Percentiles rank a stretch among this genome's conserved stretches.
Evolutionary conservation across 1,140 invertebrate species (phyloP).

Genomic region (Halesus radiatus): DNA sequence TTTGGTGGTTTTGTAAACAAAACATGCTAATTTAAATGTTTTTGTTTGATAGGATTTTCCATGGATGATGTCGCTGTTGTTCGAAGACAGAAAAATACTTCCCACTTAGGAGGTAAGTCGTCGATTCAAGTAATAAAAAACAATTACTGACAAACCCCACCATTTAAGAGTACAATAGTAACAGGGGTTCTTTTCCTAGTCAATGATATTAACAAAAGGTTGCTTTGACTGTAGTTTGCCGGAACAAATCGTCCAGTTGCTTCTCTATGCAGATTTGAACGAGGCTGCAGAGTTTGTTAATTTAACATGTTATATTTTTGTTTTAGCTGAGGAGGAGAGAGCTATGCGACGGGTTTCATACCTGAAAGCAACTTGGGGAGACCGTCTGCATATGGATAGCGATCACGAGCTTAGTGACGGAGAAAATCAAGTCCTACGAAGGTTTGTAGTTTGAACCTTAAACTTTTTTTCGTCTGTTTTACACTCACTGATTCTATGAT

Average conservation of each 20-base stretch:
- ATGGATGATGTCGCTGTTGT: conserved; percentile 71
- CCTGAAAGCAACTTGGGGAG: conserved; percentile 87
- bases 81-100: conserved; percentile 74
- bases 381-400: conserved; percentile 77
- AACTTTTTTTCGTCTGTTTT: no score
- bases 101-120: conserved; percentile 63
- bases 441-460: conserved; percentile 63
- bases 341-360: conserved; percentile 91
- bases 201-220: no score
- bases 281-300: no score
- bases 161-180: no score
- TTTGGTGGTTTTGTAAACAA: conserved; percentile 19
- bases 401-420: conserved; percentile 76
- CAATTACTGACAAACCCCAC: no score
- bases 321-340: conserved; percentile 82
- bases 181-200: no score
- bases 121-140: background rate
- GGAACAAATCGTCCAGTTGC: no score
- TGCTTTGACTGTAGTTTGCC: no score
- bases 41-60: conserved; percentile 45
- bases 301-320: background rate
- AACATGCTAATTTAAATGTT: background rate
- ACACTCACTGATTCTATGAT: no score
- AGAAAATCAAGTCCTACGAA: conserved; percentile 74
- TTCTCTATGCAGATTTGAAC: no score